A percentile compares a stretch with the other conserved stretches of the same genome.
phyloP scores from a whole-genome alignment of 1,140 invertebrate genomes.

The Matsumurasca onukii region DNA sequence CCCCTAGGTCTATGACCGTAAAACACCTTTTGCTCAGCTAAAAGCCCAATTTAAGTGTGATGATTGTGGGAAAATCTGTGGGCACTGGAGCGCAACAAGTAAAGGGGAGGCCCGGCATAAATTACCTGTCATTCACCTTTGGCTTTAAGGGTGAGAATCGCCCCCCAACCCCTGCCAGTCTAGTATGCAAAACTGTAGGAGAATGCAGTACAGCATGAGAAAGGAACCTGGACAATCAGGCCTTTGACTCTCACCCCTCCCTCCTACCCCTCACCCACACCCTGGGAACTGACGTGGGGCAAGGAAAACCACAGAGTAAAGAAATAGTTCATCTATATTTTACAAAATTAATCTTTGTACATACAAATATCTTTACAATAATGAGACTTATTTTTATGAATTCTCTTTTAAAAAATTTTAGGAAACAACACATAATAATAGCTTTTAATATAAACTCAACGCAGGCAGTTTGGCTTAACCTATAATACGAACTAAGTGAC shows the following conservation, averaged over 20 bases:
- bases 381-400: conserved; percentile 19
- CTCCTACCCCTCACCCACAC: not conserved
- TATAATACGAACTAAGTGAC: conserved; percentile 5
- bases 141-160: too few relatives aligned
- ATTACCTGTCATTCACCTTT: conserved; percentile 15
- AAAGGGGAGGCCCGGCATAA: not conserved
- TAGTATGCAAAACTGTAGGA: conserved; percentile 6
- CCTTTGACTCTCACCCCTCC: not conserved
- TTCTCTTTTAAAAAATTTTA: conserved; percentile 19
- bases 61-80: conserved; percentile 18
- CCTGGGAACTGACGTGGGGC: not conserved
- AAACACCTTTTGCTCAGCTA: too few relatives aligned
- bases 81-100: conserved; percentile 1
- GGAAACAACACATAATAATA: conserved; percentile 23
- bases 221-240: not conserved
- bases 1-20: too few relatives aligned
- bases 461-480: conserved; percentile 19
- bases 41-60: not conserved
- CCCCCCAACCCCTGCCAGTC: not conserved
- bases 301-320: conserved; percentile 9
- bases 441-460: not conserved
- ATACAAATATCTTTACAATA: conserved; percentile 22
- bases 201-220: not conserved
- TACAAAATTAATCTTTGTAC: conserved; percentile 26
- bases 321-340: conserved; percentile 26